Conservation (phyloP, 2,113 vertebrate genomes). For the Ophiodon elongatus region DNA sequence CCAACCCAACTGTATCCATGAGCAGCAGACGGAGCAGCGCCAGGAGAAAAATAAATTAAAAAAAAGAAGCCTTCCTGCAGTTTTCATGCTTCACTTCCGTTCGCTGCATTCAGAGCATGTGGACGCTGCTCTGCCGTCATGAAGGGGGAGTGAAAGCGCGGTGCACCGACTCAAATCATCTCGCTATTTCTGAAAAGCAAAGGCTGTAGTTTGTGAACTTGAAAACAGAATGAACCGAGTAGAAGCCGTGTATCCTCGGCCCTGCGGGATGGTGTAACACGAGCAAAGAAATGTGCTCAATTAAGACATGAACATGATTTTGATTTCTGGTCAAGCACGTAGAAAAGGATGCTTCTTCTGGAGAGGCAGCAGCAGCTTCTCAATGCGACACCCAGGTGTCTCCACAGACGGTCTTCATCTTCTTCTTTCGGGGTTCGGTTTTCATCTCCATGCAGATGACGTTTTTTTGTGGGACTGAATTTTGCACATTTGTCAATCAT, state of each 20-base stretch:
- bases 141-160: slow-evolving; percentile 16
- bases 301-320: slow-evolving; percentile 20
- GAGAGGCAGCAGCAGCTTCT: not conserved
- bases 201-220: slow-evolving; percentile 20
- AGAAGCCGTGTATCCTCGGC: slow-evolving; percentile 27
- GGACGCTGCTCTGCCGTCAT: slow-evolving; percentile 26
- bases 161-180: slow-evolving; percentile 35
- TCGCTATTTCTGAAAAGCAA: slow-evolving; percentile 42
- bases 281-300: slow-evolving; percentile 15
- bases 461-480: not conserved
- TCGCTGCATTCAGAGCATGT: slow-evolving; percentile 18
- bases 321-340: slow-evolving; percentile 28
- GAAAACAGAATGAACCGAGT: slow-evolving; percentile 50
- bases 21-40: slow-evolving; percentile 27
- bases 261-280: not conserved
- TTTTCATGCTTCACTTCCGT: slow-evolving; percentile 54
- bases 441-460: not conserved
- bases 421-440: not conserved
- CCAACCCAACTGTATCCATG: slow-evolving; percentile 14
- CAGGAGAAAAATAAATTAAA: slow-evolving; percentile 20
- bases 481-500: not conserved
- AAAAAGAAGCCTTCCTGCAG: slow-evolving; percentile 42
- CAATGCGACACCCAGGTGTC: not conserved
- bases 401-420: not conserved
- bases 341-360: slow-evolving; percentile 3